These are phyloP conservation scores for Synergus gifuensis DNA, from an alignment of 2,888 invertebrate genomes.

Conservation along the genomic window DNA sequence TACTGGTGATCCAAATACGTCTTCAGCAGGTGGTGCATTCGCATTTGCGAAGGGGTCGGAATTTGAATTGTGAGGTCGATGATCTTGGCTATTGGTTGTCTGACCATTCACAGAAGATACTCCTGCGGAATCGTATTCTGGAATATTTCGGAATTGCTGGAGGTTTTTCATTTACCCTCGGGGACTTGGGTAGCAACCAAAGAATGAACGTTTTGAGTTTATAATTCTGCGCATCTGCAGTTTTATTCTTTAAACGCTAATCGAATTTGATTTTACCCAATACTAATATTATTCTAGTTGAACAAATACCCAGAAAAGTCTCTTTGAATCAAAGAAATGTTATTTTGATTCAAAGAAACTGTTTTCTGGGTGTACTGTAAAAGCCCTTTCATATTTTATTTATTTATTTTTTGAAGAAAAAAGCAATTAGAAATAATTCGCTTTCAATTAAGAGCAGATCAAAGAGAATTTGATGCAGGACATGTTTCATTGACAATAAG, in stretches of 20 bases:
- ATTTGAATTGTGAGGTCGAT: slow-evolving; percentile 60
- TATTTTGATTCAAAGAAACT: too few species aligned
- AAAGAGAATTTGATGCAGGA: slow-evolving; percentile 6
- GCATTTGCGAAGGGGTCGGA: slow-evolving; percentile 72
- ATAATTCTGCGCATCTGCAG: background rate
- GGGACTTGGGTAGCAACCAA: background rate
- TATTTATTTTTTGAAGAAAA: background rate
- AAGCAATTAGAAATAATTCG: slow-evolving; percentile 1
- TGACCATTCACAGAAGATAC: slow-evolving; percentile 71
- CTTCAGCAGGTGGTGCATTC: slow-evolving; percentile 70
- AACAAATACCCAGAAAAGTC: too few species aligned
- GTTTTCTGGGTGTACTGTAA: too few species aligned
- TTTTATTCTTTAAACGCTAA: too few species aligned
- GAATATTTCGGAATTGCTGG: slow-evolving; percentile 59
- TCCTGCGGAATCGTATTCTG: slow-evolving; percentile 74
- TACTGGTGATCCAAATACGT: slow-evolving; percentile 52
- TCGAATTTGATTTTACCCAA: too few species aligned
- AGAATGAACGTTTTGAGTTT: background rate
- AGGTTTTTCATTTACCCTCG: slow-evolving; percentile 12
- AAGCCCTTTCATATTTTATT: background rate
- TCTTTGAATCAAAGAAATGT: too few species aligned
- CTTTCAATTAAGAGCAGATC: slow-evolving; percentile 13
- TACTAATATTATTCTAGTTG: too few species aligned
- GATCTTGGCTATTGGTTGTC: slow-evolving; percentile 51
- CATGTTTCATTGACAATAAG: slow-evolving; percentile 11